Base-by-base conservation (phyloP, 1,140 invertebrate species). In the Aphelinus certus region DNA sequence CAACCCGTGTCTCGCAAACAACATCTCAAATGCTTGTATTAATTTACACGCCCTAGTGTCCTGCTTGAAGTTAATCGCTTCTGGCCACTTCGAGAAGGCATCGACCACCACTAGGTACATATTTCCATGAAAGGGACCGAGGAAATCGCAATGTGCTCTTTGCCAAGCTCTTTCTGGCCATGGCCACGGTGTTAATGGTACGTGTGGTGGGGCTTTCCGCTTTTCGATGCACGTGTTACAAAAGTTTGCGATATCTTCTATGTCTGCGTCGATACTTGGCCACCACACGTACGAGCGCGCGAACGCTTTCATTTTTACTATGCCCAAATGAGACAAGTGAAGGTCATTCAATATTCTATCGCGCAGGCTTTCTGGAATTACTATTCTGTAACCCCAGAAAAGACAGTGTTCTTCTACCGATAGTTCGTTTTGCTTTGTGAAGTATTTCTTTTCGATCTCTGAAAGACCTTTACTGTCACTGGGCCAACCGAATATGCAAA, bases 201-300 rank as follows among this genome's bases (percentile, higher is more conserved):
- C 64, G 64, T 79, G 77, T 49, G 80, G 76, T 68, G 78, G 77
- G 43, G 77, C 80, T 65, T 80, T 79, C 6, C 80, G 67, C 42
- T 58, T 65, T 60, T 66, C 7, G 42, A 78, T 69, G 78, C 88
- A 89, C 5, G 69, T 70, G 7, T 68, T 47, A 73, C 81, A 83
- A 3, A 4, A 49, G n/a, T 65, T 65, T 2, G 53, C 7, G n/a
- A 65, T 1, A 2, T 42, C 53, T 26, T 65, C 64, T 57, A 89
- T 84, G 7, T 88, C 84, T 1, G 70, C 72, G 76, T 89, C 85
- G 1, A 90, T 81, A 6, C 81, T 79, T 48, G 83, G 83, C 88
- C 88, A 90, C 81, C 83, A 90, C 1, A 88, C 77, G 68, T 85
- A 85, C 2, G 72, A 79, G 0, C 88, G 72, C 3, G 88, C 84